A percentile compares a stretch with the other conserved stretches of the same genome.
Conservation (phyloP, 1,140 invertebrate genomes). For the Formica selysi region DNA sequence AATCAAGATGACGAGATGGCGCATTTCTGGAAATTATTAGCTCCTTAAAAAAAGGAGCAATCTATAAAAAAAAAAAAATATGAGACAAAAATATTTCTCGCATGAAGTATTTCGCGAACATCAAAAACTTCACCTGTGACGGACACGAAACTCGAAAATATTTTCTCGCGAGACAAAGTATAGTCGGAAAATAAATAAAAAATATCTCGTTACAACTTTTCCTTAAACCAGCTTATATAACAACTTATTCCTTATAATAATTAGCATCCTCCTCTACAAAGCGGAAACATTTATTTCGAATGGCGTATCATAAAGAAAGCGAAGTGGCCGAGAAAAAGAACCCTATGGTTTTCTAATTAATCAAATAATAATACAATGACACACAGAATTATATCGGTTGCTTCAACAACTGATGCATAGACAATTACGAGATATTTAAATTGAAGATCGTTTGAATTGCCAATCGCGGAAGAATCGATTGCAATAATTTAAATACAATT, state of each 20-base stretch:
- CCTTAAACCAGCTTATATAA: not conserved
- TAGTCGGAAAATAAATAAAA: not conserved
- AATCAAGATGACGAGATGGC: constrained; percentile 29
- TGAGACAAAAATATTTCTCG: not conserved
- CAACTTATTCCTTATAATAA: not conserved
- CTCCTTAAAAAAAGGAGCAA: not conserved
- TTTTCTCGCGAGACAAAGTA: not conserved
- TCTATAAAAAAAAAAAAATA: not conserved
- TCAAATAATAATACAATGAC: constrained; percentile 17
- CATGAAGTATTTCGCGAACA: not conserved
- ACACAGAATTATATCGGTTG: not conserved
- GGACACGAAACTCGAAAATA: not conserved
- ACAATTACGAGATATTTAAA: constrained; percentile 25
- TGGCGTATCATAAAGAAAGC: not conserved
- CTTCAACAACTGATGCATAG: not conserved
- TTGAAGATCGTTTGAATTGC: constrained; percentile 17
- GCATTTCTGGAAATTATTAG: constrained; percentile 21
- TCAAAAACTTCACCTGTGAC: not conserved
- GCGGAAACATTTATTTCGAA: not conserved
- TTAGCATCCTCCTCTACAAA: not conserved
- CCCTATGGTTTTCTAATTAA: not conserved
- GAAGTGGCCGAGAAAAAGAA: not conserved
- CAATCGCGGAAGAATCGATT: not conserved
- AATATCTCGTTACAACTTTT: not conserved
- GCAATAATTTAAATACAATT: not conserved